Percentiles rank a stretch among this genome's conserved stretches.
Conservation (phyloP, 2,113 vertebrate genomes). For the Ailuropoda melanoleuca region DNA sequence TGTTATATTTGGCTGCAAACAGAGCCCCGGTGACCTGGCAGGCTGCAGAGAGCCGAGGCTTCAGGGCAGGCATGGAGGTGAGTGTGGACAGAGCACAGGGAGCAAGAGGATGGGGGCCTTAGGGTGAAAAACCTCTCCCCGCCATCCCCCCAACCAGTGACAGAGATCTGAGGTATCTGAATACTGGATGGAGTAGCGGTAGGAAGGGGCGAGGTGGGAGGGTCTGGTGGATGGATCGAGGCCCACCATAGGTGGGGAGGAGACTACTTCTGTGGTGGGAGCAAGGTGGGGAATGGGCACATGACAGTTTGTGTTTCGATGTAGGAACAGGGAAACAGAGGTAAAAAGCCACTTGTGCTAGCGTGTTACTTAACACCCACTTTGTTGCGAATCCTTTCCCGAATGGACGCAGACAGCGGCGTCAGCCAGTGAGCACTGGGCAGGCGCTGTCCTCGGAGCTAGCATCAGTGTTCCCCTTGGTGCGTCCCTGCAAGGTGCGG, state of each 20-base stretch:
- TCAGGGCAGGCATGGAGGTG: not conserved
- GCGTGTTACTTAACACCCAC: not conserved
- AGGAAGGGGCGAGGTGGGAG: not conserved
- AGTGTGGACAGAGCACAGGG: too few relatives aligned
- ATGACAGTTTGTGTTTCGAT: fast-evolving
- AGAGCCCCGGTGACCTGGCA: not conserved
- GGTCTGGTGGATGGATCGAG: not conserved
- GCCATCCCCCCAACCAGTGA: too few relatives aligned
- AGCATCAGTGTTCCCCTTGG: not conserved
- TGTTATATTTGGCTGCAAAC: not conserved
- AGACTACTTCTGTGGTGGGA: not conserved
- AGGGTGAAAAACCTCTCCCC: too few relatives aligned
- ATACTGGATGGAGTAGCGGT: not conserved
- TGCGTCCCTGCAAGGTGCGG: too few relatives aligned
- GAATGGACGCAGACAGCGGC: not conserved
- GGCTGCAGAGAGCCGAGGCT: too few relatives aligned
- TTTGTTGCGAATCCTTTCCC: not conserved
- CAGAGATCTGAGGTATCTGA: not conserved
- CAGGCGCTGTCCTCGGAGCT: not conserved
- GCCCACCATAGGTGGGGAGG: fast-evolving
- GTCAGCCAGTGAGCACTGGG: not conserved
- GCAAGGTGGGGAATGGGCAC: too few relatives aligned
- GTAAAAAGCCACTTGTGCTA: not conserved
- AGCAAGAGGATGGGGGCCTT: not conserved
- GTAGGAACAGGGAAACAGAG: too few relatives aligned